These are phyloP conservation scores for Platyura marginata DNA, from an alignment of 1,140 invertebrate genomes.

Conservation along the genomic window DNA sequence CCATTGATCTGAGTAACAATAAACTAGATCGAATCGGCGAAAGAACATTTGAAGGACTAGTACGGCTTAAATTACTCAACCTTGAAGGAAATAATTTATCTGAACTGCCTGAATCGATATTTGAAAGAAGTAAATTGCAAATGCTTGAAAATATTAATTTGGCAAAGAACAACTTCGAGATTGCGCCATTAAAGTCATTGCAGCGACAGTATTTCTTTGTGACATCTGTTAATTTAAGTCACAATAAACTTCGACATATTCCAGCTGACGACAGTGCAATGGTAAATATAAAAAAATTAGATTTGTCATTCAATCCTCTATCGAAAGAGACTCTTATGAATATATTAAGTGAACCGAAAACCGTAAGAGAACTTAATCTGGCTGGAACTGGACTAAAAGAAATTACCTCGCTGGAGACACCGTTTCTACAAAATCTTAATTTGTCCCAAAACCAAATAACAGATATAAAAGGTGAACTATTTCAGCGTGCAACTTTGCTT, in stretches of 20 bases:
- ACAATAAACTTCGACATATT: constrained; percentile 57
- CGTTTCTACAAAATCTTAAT: constrained; percentile 67
- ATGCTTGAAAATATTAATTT: constrained; percentile 69
- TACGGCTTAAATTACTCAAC: constrained; percentile 53
- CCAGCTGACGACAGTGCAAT: constrained; percentile 69
- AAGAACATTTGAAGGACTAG: constrained; percentile 62
- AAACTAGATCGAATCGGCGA: constrained; percentile 55
- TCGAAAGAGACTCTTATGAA: constrained; percentile 48
- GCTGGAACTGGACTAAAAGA: constrained; percentile 53
- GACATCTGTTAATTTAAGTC: constrained; percentile 54
- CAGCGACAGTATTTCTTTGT: constrained; percentile 70
- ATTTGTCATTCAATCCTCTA: constrained; percentile 72
- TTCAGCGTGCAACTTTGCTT: constrained; percentile 59
- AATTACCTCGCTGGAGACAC: constrained; percentile 59
- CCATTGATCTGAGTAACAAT: constrained; percentile 58
- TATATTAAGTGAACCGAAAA: constrained; percentile 75
- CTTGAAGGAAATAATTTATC: constrained; percentile 52
- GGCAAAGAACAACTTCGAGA: constrained; percentile 53
- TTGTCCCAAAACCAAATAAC: constrained; percentile 58
- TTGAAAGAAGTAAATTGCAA: constrained; percentile 56
- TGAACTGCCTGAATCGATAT: constrained; percentile 65
- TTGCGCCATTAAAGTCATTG: constrained; percentile 56
- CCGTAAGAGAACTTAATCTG: constrained; percentile 59
- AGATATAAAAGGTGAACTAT: constrained; percentile 39
- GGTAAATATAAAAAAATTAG: constrained; percentile 70